Evolutionary conservation across 2,888 invertebrate genomes (phyloP).

Genomic region (Pardosa pseudoannulata): DNA sequence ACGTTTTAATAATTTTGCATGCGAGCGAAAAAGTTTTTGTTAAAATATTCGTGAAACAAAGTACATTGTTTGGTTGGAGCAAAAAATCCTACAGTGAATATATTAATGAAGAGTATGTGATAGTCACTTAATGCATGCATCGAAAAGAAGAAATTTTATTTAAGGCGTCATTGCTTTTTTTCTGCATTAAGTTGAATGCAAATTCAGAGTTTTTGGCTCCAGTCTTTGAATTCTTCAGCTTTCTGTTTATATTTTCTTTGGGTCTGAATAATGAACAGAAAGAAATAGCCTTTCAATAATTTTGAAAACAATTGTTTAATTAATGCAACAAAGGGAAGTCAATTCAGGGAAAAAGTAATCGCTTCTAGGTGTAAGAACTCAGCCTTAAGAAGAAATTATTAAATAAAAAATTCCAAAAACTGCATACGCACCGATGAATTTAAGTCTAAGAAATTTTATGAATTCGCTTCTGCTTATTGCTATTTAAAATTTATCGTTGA

Average conservation of each 20-base stretch:
- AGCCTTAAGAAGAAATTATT: too few relatives aligned
- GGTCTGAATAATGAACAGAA: not conserved
- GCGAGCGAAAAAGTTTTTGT: conserved; percentile 43
- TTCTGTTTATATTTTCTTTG: not conserved
- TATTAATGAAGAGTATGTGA: conserved; percentile 64
- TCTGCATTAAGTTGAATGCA: conserved; percentile 50
- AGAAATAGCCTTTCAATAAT: not conserved
- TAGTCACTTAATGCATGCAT: conserved; percentile 59
- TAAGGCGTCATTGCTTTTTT: conserved; percentile 40
- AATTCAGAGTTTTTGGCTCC: conserved; percentile 29
- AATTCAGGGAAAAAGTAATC: too few relatives aligned
- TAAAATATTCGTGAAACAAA: conserved; percentile 68
- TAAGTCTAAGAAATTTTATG: too few relatives aligned
- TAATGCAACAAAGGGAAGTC: too few relatives aligned
- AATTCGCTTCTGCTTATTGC: too few relatives aligned
- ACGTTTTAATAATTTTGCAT: conserved; percentile 71
- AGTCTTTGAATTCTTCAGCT: not conserved
- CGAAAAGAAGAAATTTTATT: conserved; percentile 37
- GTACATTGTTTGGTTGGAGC: conserved; percentile 55
- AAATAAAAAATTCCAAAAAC: too few relatives aligned
- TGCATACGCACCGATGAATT: too few relatives aligned
- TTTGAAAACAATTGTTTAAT: too few relatives aligned
- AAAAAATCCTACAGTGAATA: conserved; percentile 61
- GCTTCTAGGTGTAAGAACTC: too few relatives aligned
- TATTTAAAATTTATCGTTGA: too few relatives aligned